Evolutionary conservation across 2,113 vertebrate genomes (phyloP).

Genomic region (Sprattus sprattus): DNA sequence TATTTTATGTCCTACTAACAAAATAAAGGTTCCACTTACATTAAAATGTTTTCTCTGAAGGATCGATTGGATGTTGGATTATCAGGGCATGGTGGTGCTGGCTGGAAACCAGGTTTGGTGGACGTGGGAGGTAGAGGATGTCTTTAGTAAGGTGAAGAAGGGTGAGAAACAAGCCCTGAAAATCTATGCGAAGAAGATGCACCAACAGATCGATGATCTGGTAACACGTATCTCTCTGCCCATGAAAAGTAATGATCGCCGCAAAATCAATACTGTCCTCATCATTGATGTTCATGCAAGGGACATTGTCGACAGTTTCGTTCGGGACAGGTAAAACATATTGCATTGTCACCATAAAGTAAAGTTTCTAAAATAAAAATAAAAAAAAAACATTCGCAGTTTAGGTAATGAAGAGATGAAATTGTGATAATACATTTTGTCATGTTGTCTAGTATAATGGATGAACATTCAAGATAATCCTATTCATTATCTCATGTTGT

Average conservation of each 20-base stretch:
- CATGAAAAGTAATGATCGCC: constrained; percentile 84
- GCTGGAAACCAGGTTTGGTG: constrained; percentile 96
- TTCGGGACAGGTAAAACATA: constrained; percentile 77
- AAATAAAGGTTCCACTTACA: background rate
- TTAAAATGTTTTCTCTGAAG: constrained; percentile 56
- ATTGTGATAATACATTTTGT: background rate
- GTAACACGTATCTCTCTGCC: constrained; percentile 81
- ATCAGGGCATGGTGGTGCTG: constrained; percentile 94
- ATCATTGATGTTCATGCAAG: constrained; percentile 96
- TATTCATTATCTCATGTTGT: background rate
- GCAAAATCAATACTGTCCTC: constrained; percentile 91
- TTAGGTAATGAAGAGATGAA: background rate
- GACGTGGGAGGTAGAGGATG: constrained; percentile 95
- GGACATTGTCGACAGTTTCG: constrained; percentile 89
- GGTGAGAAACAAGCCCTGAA: constrained; percentile 89
- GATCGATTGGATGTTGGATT: constrained; percentile 93
- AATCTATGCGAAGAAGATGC: constrained; percentile 83
- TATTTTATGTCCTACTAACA: background rate
- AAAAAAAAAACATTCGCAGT: background rate
- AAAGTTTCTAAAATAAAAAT: no score
- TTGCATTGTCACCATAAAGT: background rate
- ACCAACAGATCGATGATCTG: constrained; percentile 85
- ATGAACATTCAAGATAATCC: constrained; percentile 59
- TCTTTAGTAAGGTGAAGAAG: constrained; percentile 77
- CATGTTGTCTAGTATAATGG: constrained; percentile 77